Evolutionary conservation across 2,888 invertebrate species (phyloP).

Genomic region (Phlogophora meticulosa): DNA sequence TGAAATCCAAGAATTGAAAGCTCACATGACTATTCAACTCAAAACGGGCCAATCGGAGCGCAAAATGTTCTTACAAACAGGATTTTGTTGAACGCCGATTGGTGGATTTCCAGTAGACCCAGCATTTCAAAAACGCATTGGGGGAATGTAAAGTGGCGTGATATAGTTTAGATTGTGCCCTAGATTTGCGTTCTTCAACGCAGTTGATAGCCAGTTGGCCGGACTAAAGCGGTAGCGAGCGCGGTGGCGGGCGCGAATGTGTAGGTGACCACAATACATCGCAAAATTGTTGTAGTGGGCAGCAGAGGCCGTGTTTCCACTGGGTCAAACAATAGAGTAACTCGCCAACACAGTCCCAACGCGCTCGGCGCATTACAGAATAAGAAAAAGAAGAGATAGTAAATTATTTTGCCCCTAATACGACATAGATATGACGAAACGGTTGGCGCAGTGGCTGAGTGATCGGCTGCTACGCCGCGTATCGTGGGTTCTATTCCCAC

Average conservation of each 20-base stretch:
- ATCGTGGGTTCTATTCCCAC: too few relatives aligned
- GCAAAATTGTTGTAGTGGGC: neutral
- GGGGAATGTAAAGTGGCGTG: conserved; percentile 62
- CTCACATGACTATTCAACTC: conserved; percentile 42
- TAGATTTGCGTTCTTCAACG: conserved; percentile 78
- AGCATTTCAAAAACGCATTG: conserved; percentile 66
- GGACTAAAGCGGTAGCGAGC: neutral
- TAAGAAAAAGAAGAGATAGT: too few relatives aligned
- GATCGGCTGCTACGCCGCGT: too few relatives aligned
- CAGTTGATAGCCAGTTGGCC: conserved; percentile 71
- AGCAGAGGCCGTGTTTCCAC: neutral
- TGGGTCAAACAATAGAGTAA: too few relatives aligned
- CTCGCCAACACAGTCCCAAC: too few relatives aligned
- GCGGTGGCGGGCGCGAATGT: neutral
- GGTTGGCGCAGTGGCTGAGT: too few relatives aligned
- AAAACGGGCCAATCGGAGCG: conserved; percentile 37
- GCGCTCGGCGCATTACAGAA: too few relatives aligned
- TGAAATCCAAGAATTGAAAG: conserved; percentile 27
- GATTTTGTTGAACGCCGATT: conserved; percentile 52
- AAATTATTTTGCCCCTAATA: too few relatives aligned
- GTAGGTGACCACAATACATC: neutral
- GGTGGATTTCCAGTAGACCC: conserved; percentile 63
- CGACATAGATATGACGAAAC: too few relatives aligned
- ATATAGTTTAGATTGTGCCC: conserved; percentile 77
- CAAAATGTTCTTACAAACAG: conserved; percentile 52